Evolutionary conservation across 2,113 vertebrate genomes (phyloP).

Genomic region (Myrmophylax atrothorax): DNA sequence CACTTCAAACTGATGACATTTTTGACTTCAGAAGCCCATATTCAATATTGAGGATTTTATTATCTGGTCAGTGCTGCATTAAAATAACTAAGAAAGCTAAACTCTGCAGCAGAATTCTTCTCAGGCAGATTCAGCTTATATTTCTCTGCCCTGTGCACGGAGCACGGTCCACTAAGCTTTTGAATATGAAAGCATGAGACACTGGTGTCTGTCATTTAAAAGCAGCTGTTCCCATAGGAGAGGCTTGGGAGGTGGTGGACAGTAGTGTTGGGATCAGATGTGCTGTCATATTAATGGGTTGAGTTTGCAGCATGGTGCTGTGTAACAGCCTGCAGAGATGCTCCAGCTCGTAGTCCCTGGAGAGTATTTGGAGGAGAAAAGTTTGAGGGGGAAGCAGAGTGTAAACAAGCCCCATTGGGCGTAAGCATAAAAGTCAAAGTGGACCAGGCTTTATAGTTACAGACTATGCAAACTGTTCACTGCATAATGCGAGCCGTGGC

Average conservation of each 20-base stretch:
- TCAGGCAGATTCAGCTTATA: constrained; percentile 62
- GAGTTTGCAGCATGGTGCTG: constrained; percentile 70
- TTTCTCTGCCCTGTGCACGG: constrained; percentile 31
- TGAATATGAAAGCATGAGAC: constrained; percentile 57
- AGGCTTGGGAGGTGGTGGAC: constrained; percentile 3
- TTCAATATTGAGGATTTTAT: constrained; percentile 64
- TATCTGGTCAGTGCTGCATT: constrained; percentile 48
- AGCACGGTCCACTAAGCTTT: constrained; percentile 65
- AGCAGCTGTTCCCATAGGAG: constrained; percentile 62
- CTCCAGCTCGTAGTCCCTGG: not conserved
- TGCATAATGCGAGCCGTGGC: constrained; percentile 7
- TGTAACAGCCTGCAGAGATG: constrained; percentile 51
- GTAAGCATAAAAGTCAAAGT: constrained; percentile 8
- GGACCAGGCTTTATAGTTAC: not conserved
- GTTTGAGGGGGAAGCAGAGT: not conserved
- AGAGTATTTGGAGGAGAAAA: not conserved
- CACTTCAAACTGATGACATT: constrained; percentile 61
- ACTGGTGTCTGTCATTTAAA: constrained; percentile 52
- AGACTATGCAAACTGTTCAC: not conserved
- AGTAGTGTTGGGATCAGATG: constrained; percentile 65
- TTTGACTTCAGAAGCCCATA: constrained; percentile 47
- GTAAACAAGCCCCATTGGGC: constrained; percentile 3
- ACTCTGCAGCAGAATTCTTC: constrained; percentile 31
- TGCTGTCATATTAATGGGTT: constrained; percentile 74
- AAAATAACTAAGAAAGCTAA: constrained; percentile 48